A percentile compares a stretch with the other conserved stretches of the same genome.
phyloP scores from a whole-genome alignment of 2,113 vertebrate species.

The Dolichotis patagonum region DNA sequence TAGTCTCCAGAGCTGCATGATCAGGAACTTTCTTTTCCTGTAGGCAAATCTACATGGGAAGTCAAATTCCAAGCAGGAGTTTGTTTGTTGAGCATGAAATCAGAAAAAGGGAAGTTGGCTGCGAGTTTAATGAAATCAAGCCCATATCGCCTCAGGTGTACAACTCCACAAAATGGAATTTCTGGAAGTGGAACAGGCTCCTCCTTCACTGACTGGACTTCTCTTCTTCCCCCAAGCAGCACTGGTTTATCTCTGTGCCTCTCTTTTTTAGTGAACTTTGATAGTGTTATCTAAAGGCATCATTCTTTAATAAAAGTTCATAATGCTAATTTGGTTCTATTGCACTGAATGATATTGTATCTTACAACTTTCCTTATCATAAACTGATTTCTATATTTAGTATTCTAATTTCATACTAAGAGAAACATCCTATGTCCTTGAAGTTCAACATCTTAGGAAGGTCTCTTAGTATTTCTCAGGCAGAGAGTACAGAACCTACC shows the following conservation, averaged over 20 bases:
- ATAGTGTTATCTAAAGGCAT: not conserved
- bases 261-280: not conserved
- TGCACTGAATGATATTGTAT: not conserved
- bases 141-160: not conserved
- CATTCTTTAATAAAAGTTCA: not conserved
- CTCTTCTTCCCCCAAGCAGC: not conserved
- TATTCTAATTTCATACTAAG: slow-evolving; percentile 24
- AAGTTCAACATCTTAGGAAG: not conserved
- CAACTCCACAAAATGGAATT: not conserved
- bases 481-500: not conserved
- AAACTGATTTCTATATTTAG: not conserved
- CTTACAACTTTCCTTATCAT: not conserved
- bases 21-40: slow-evolving; percentile 46
- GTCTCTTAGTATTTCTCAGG: not conserved
- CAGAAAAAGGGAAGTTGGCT: slow-evolving; percentile 27
- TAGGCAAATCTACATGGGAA: slow-evolving; percentile 38
- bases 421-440: not conserved
- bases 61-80: slow-evolving; percentile 56
- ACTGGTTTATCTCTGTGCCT: not conserved
- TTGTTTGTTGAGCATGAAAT: slow-evolving; percentile 60
- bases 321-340: not conserved
- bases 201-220: not conserved
- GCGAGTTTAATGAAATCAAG: not conserved
- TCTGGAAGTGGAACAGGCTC: accelerated
- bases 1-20: not conserved